Percentiles rank a stretch among this genome's conserved stretches.
Conservation (phyloP, 2,888 invertebrate species). For the Hetaerina titia region DNA sequence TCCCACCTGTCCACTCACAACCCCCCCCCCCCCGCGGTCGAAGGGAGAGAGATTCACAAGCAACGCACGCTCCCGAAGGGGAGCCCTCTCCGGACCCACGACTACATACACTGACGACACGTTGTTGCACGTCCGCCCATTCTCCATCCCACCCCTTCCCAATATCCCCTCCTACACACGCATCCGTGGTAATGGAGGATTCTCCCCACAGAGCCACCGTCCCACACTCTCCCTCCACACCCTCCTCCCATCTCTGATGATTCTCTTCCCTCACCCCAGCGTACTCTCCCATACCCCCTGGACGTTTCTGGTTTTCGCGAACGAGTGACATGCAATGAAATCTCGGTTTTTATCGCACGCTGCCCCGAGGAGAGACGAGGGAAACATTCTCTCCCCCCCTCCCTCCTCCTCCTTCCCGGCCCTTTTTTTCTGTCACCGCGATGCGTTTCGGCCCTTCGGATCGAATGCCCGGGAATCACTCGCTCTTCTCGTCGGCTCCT, state of each 20-base stretch:
- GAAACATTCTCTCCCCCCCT: no score
- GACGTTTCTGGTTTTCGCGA: constrained; percentile 39
- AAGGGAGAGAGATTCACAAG: not conserved
- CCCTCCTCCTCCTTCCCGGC: no score
- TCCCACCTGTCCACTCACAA: not conserved
- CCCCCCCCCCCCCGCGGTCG: no score
- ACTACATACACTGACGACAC: no score
- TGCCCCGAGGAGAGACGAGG: no score
- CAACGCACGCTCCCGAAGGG: constrained; percentile 42
- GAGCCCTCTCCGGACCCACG: not conserved
- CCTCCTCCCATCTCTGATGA: not conserved
- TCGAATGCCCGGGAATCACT: no score
- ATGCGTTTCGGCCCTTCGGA: no score
- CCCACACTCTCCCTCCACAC: not conserved
- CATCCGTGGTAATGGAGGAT: not conserved
- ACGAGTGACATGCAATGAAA: constrained; percentile 49
- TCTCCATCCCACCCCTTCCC: no score
- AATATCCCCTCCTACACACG: not conserved
- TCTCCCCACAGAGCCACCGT: not conserved
- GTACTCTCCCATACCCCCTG: not conserved
- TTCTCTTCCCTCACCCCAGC: not conserved
- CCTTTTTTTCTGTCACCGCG: no score
- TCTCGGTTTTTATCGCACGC: constrained; percentile 32
- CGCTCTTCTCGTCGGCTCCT: no score
- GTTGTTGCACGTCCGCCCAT: no score